Evolutionary conservation across 2,888 invertebrate species (phyloP), one percentile per base, ranked within the genome.

Genomic region (Tromatobia lineatoria): DNA sequence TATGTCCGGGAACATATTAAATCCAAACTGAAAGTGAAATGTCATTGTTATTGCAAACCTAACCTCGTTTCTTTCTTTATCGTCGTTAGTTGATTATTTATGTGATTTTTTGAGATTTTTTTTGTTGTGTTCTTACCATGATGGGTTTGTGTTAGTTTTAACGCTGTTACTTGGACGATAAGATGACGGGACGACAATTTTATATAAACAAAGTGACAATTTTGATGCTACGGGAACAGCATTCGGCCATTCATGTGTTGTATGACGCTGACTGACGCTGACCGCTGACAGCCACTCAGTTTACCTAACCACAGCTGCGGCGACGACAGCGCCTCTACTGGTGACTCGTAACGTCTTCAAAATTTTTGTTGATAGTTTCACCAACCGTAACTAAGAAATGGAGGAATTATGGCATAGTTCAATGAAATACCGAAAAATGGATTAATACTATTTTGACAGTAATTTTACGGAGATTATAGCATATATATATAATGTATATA

Each of bases 1-100:
- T 83, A 96, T 96, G 90, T 98, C 98, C 88, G 97, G 97, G 93
- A 98, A 98, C 96, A 98, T 96, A 94, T 97, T 97, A 94, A 98
- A 98, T 57, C 97, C 96, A 94, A 98, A 98, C 95, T 97, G 96
- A 95, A 96, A 96, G 69, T 84, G 76, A 67, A 90, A 88, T 87
- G 87, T 89, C 88, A 90, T 89, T 67, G 82, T 84, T 61, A 80
- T 85, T 70, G 66, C 83, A 75, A 88, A 83, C 82, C 66, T 89
- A 87, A 90, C 87, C 87, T 87, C 79, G 47, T 34, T 82, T 25
- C 15, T 11, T 20, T 20, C 18, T 23, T 50, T 18, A 10, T 66
- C 11, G 42, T 64, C 3, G 38, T 59, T 42, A 3, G n/a, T 61
- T 25, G 45, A 52, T 45, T 13, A 54, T 34, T 29, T n/a, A 29